Base-by-base conservation (phyloP, 2,113 vertebrate genomes). In the Seriola aureovittata region DNA sequence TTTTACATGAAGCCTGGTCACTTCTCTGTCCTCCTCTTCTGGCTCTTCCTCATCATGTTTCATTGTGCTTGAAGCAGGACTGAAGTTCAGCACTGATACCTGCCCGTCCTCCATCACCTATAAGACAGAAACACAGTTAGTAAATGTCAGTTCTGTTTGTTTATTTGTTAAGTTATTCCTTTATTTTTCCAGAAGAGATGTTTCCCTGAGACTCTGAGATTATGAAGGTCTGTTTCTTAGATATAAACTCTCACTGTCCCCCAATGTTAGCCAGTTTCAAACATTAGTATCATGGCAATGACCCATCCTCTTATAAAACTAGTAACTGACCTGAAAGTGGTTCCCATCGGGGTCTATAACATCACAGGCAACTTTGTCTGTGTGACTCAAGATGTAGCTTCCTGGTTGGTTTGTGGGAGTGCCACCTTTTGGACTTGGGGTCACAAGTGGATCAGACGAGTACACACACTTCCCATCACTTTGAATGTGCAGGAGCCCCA, bases 371-470 rank as follows among this genome's bases (percentile, higher is more conserved):
- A 96, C 89, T 16, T 84, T 85, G 2, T 92, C 93, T 23, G 90
- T 95, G 65, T 97, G 97, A 72, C 93, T 97, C 96, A 99, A 96
- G 89, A 95, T 34, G 75, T 98, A 99, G 66, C 81, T 94, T 81
- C 95, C 96, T 54, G 85, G 68, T 85, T 89, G 90, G 21, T 93
- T 93, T 6, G 46, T 79, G 38, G 94, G 80, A 12, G 88, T 44
- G 12, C 72, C 83, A 62, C 70, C 62, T 85, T 76, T 46, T 42
- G 81, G 46, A 25, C 14, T 46, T 29, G 72, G 73, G 7, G 81
- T 82, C 52, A 88, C 36, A 16, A 21, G 80, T 4, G 86, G 57
- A 16, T 96, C 93, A 16, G 95, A 95, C 9, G 92, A 94, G 80
- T 99, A 99, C 7, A 96, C 23, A 7, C 93, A 96, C 40, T 91